Percentiles rank a stretch among this genome's conserved stretches.
These are phyloP conservation scores for Drosophila austrosaltans DNA, from an alignment of 2,888 invertebrate species.

Conservation along the genomic window DNA sequence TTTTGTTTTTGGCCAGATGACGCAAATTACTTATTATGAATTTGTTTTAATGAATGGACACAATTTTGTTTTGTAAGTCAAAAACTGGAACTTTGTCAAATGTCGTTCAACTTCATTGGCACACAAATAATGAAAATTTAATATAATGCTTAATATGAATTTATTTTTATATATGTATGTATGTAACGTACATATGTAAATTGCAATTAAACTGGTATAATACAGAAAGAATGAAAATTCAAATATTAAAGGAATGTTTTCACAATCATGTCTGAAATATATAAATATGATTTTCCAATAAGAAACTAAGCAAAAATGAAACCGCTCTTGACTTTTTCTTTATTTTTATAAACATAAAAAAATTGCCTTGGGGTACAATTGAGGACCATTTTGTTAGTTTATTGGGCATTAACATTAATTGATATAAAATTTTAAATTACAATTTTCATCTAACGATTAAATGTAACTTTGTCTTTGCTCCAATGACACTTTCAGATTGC, in stretches of 20 bases:
- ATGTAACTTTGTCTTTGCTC: too few relatives aligned
- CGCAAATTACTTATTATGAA: background rate
- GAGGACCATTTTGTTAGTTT: too few relatives aligned
- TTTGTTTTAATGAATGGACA: constrained; percentile 5
- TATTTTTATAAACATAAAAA: too few relatives aligned
- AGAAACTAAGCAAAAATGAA: too few relatives aligned
- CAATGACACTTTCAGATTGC: too few relatives aligned
- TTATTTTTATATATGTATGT: background rate
- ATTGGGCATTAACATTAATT: too few relatives aligned
- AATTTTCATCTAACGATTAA: too few relatives aligned
- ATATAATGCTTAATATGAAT: background rate
- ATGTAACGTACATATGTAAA: background rate
- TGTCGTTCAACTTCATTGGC: constrained; percentile 7
- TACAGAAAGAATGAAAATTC: background rate
- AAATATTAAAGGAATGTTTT: background rate
- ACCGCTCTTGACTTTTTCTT: too few relatives aligned
- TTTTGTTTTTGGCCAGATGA: constrained; percentile 1
- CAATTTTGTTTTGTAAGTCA: constrained; percentile 4
- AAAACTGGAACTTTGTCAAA: constrained; percentile 10
- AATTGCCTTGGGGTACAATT: too few relatives aligned
- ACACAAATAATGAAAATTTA: background rate
- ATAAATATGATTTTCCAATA: too few relatives aligned
- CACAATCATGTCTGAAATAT: background rate
- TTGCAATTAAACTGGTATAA: background rate
- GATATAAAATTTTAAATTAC: too few relatives aligned